Percentiles rank a stretch among this genome's conserved stretches.
Conservation (phyloP, 1,140 invertebrate species). For the Melipona quadrifasciata region DNA sequence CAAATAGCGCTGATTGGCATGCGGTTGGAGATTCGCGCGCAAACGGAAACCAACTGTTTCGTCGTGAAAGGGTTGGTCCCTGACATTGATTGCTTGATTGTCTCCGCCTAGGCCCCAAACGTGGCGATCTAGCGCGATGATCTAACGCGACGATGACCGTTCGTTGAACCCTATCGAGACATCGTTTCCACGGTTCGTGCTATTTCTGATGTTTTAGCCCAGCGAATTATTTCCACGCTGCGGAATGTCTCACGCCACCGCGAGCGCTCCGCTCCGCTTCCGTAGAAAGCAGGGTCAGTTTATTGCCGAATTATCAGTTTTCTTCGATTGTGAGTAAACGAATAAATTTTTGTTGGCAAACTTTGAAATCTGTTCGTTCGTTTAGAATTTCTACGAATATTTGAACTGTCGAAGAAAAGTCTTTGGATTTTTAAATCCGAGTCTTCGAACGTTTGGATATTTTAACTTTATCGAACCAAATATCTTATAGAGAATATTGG, state of each 20-base stretch:
- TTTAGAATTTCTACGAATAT: neutral
- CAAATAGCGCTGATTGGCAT: conserved; percentile 55
- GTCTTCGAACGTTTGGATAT: no score
- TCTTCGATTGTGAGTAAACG: neutral
- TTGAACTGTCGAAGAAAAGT: neutral
- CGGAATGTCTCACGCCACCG: neutral
- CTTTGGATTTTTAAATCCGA: neutral
- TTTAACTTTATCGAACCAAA: no score
- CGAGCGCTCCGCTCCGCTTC: no score
- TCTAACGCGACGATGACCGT: conserved; percentile 39
- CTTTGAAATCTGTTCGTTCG: neutral
- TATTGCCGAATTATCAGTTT: neutral
- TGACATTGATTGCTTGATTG: conserved; percentile 53
- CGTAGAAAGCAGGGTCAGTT: no score
- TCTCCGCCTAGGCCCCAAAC: conserved; percentile 47
- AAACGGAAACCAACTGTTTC: conserved; percentile 62
- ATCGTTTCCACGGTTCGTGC: conserved; percentile 7
- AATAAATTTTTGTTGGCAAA: neutral
- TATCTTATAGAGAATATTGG: no score
- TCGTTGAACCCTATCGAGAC: conserved; percentile 43
- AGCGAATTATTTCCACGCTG: conserved; percentile 5
- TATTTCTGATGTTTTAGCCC: conserved; percentile 14
- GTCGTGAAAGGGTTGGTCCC: conserved; percentile 56
- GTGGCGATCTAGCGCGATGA: conserved; percentile 41
- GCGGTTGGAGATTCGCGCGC: conserved; percentile 19